These are phyloP conservation scores for Tenualosa thibaudeaui DNA, from an alignment of 2,797 vertebrate species.

Conservation along the genomic window DNA sequence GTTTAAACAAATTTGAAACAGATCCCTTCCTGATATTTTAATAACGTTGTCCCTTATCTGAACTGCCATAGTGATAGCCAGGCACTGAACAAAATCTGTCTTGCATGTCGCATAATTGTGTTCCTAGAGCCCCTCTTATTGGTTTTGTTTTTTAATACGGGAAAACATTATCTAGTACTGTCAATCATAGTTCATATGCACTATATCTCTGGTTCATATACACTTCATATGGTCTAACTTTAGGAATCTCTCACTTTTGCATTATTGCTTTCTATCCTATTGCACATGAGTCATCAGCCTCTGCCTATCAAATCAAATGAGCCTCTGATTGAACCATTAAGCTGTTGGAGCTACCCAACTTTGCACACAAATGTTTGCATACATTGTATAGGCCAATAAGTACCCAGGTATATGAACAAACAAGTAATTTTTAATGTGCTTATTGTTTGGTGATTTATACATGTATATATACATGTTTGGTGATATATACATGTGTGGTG, in stretches of 20 bases:
- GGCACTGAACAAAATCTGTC: not conserved
- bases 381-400: not conserved
- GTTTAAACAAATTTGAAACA: conserved; percentile 10
- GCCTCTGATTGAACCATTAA: not conserved
- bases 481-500: not conserved
- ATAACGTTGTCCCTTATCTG: conserved; percentile 1
- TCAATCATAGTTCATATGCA: not conserved
- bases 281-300: conserved; percentile 5
- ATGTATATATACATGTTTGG: not conserved
- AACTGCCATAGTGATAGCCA: not conserved
- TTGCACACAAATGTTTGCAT: not conserved
- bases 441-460: not conserved
- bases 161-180: not conserved
- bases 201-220: not conserved
- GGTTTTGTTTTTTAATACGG: not conserved
- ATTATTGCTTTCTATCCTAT: conserved; percentile 14
- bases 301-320: not conserved
- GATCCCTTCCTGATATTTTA: conserved; percentile 10
- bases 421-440: not conserved
- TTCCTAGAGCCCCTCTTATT: not conserved
- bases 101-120: not conserved
- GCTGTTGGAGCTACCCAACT: not conserved
- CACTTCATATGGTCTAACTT: not conserved
- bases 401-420: not conserved
- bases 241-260: not conserved